Base-by-base conservation (phyloP, 1,140 invertebrate species). In the Venustaconcha ellipsiformis region DNA sequence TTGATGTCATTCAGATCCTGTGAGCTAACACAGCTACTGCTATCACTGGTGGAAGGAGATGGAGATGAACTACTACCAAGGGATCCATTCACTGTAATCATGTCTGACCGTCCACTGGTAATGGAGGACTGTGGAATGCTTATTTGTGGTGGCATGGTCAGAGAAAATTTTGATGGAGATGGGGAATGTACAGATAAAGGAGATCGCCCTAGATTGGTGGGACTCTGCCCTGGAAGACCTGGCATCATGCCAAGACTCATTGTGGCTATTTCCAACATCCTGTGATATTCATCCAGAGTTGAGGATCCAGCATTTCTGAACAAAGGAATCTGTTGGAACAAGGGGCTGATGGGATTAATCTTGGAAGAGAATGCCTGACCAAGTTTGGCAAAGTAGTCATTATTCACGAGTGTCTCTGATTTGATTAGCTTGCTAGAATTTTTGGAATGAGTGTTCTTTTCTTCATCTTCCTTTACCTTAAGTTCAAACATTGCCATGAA, bases 401-500 rank as follows among this genome's bases (percentile, higher is more conserved):
- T 80, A 63, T 86, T 86, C 67, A 79, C 76, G 30, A 71, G 78
- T 56, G 83, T 83, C 64, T 82, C 82, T 15, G 81, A 66, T 80
- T 65, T 76, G 62, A 76, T 75, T 64, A 20, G 77, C 64, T 65
- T 77, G 15, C 72, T 63, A 11, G 60, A 63, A 70, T 78, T 59
- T 65, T 73, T 76, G 59, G 72, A 78, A 23, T 79, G 69, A 17
- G 20, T 30, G 20, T 4, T 37, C n/a, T 64, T 76, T 57, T 70
- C 56, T 56, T 82, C 77, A 18, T 75, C 67, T 37, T 79, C 79
- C 26, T 85, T 86, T 55, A 84, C 85, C 66, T 94, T 94, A 1
- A 96, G 90, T 82, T 95, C 93, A 17, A 96, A 90, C 55, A 94
- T 92, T 1, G 94, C 94, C 78, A 97, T 94, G 85, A 97, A 96